Evolutionary conservation across 1,140 invertebrate genomes (phyloP).

Genomic region (Rhopalosiphum maidis): DNA sequence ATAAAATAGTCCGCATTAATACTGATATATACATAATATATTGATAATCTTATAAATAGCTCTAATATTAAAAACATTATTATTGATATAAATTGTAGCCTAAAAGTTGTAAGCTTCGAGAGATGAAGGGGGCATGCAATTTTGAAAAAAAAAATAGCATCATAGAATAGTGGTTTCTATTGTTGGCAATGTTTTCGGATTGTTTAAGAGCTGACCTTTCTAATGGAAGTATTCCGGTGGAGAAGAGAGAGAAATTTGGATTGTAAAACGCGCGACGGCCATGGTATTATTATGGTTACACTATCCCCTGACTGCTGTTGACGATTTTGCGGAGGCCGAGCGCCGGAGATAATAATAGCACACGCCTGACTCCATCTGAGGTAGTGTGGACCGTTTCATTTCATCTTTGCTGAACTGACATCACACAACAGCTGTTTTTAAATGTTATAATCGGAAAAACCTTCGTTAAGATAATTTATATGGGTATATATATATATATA

Average conservation of each 20-base stretch:
- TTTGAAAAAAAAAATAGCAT: not conserved
- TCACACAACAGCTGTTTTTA: conserved; percentile 35
- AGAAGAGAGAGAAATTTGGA: conserved; percentile 45
- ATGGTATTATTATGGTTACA: conserved; percentile 38
- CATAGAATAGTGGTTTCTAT: not conserved
- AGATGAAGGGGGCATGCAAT: not conserved
- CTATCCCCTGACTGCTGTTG: conserved; percentile 40
- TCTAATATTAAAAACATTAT: not conserved
- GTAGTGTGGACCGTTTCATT: conserved; percentile 43
- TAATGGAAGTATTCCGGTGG: conserved; percentile 50
- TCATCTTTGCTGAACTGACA: conserved; percentile 22
- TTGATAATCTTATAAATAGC: conserved; percentile 14
- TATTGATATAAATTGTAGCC: not conserved
- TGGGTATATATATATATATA: not conserved
- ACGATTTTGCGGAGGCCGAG: conserved; percentile 51
- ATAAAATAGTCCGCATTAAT: not conserved
- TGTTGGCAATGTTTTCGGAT: conserved; percentile 26
- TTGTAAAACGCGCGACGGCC: conserved; percentile 45
- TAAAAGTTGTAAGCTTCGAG: not conserved
- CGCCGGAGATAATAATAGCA: conserved; percentile 55
- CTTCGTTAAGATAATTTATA: not conserved
- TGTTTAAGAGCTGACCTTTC: conserved; percentile 49
- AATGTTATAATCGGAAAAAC: conserved; percentile 8
- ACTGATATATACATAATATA: not conserved
- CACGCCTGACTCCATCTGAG: conserved; percentile 55